Evolutionary conservation across 2,888 invertebrate species (phyloP).

Genomic region (Ctenicera cuprea): DNA sequence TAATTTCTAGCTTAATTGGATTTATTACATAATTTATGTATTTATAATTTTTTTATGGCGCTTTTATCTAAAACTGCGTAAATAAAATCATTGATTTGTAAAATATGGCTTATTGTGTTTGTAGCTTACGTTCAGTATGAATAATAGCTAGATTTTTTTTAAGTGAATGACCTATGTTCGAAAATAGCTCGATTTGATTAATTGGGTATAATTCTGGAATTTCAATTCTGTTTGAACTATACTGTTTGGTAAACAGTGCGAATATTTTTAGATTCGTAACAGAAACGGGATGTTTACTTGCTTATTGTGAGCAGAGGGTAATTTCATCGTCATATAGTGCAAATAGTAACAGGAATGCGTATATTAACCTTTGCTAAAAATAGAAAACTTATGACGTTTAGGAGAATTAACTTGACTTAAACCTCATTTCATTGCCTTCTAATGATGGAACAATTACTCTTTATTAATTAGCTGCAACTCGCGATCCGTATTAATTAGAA

Average conservation of each 20-base stretch:
- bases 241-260: slow-evolving; percentile 7
- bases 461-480: background rate
- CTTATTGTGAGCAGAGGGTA: slow-evolving; percentile 21
- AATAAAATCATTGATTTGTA: too few species aligned
- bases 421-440: background rate
- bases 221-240: background rate
- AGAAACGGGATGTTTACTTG: background rate
- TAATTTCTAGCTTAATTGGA: too few species aligned
- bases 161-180: slow-evolving; percentile 1
- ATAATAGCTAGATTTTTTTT: too few species aligned
- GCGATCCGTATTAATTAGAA: background rate
- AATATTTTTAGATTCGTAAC: slow-evolving; percentile 2
- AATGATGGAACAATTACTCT: slow-evolving; percentile 18
- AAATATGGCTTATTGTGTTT: too few species aligned
- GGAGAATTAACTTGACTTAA: slow-evolving; percentile 10
- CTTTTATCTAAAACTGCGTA: too few species aligned
- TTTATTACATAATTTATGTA: too few species aligned
- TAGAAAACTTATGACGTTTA: slow-evolving; percentile 32
- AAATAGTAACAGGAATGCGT: slow-evolving; percentile 40
- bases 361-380: slow-evolving; percentile 46
- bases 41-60: too few species aligned
- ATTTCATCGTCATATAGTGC: slow-evolving; percentile 31
- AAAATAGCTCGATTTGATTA: slow-evolving; percentile 9
- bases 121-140: too few species aligned
- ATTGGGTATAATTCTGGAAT: slow-evolving; percentile 10